Evolutionary conservation across 2,888 invertebrate species (phyloP).

Genomic region (Drosophila villosipedis): DNA sequence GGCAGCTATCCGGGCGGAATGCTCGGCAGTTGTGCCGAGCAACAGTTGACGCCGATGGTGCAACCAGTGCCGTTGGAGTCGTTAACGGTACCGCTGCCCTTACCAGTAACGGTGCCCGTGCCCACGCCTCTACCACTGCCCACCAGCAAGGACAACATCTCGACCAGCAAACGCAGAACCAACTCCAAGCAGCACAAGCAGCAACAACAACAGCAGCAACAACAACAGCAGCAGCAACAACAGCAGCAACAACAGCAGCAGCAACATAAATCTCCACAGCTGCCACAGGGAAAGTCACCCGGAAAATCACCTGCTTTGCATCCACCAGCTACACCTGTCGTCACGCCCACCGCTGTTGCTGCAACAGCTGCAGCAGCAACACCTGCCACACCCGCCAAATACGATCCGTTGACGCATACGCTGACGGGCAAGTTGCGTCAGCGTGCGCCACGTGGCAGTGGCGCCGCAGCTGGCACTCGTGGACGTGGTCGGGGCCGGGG

Average conservation of each 20-base stretch:
- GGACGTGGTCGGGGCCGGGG: constrained; percentile 85
- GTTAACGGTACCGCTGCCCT: constrained; percentile 22
- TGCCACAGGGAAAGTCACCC: constrained; percentile 87
- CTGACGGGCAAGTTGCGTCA: constrained; percentile 82
- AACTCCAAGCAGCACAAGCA: constrained; percentile 18
- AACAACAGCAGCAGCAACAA: constrained; percentile 28
- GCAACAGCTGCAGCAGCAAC: constrained; percentile 52
- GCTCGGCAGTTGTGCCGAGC: constrained; percentile 69
- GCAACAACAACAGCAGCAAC: constrained; percentile 63
- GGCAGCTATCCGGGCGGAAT: constrained; percentile 65
- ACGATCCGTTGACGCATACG: constrained; percentile 81
- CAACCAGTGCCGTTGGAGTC: constrained; percentile 51
- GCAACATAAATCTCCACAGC: constrained; percentile 87
- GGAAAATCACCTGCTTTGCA: constrained; percentile 87
- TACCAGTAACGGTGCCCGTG: constrained; percentile 21
- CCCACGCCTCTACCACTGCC: constrained; percentile 31
- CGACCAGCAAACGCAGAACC: constrained; percentile 80
- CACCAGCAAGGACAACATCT: constrained; percentile 57
- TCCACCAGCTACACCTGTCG: constrained; percentile 1
- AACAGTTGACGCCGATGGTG: constrained; percentile 48
- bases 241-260: constrained; percentile 15
- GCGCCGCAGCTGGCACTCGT: constrained; percentile 53
- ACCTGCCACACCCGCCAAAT: constrained; percentile 63
- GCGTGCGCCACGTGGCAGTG: constrained; percentile 83
- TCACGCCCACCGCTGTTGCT: constrained; percentile 37